These are phyloP conservation scores for Centropristis striata DNA, from an alignment of 2,113 vertebrate genomes.

Conservation along the genomic window DNA sequence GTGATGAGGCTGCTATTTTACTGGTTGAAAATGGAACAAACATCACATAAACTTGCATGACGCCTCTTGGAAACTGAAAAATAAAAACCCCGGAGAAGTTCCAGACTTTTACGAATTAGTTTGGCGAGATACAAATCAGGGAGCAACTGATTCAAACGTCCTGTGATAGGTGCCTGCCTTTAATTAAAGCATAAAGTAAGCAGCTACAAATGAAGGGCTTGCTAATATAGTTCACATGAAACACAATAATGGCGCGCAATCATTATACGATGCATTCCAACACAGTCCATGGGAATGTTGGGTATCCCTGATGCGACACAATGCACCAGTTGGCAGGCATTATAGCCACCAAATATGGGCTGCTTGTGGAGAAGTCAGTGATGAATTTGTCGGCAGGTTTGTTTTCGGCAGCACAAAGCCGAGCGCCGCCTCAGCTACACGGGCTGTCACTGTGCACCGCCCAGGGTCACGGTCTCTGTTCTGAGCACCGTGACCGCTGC, in stretches of 20 bases:
- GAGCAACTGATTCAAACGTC: neutral
- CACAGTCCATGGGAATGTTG: conserved; percentile 57
- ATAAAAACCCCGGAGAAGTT: too few relatives aligned
- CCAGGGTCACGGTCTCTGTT: conserved; percentile 77
- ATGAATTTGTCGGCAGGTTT: conserved; percentile 80
- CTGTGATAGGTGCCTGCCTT: neutral
- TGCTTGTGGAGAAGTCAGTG: conserved; percentile 64
- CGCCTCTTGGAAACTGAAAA: too few relatives aligned
- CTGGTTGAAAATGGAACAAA: too few relatives aligned
- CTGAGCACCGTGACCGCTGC: conserved; percentile 79
- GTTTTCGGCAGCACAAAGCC: conserved; percentile 70
- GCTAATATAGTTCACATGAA: conserved; percentile 18
- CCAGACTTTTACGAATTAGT: too few relatives aligned
- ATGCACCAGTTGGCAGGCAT: conserved; percentile 57
- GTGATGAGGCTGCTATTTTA: too few relatives aligned
- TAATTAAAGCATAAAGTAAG: neutral
- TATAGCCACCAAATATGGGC: conserved; percentile 65
- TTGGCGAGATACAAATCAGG: neutral
- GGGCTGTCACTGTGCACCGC: conserved; percentile 72
- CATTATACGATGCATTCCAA: conserved; percentile 24
- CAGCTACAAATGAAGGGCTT: neutral
- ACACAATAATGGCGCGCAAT: conserved; percentile 5
- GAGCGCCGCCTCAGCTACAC: conserved; percentile 59
- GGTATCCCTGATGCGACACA: conserved; percentile 46
- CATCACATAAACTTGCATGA: too few relatives aligned